Base-by-base conservation (phyloP, 1,140 invertebrate species). In the Capitella teleta region DNA sequence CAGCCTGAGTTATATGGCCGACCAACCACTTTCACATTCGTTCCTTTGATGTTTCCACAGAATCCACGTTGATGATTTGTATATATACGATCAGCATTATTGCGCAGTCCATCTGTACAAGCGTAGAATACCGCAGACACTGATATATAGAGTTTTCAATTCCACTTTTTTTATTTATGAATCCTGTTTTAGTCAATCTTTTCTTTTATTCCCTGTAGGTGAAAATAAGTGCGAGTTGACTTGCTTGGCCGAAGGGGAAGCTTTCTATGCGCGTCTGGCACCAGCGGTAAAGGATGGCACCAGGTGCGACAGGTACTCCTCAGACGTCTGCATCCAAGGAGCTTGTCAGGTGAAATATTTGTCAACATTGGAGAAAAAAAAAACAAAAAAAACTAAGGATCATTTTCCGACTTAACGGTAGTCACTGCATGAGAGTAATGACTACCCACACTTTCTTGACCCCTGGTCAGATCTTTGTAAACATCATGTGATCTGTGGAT, bases 231-330 rank as follows among this genome's bases (percentile, higher is more conserved):
- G 90, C 66, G 86, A 84, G 60, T 72, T 94, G 10, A 90, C 82
- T 64, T 94, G 90, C 63, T 77, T 83, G 57, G 79, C 83, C 12
- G 74, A 80, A 37, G 77, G 79, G 47, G 79, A 81, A 26, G 76
- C 72, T 42, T 79, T 81, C 32, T 90, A 87, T 69, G 89, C 86
- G 62, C 72, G 80, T 59, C 67, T 94, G 19, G 75, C 77, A 50
- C 80, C 86, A 25, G 87, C 86, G 66, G 87, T 88, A 5, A 75
- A 82, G 26, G 90, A 95, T 68, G 90, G 90, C 37, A 94, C 90
- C 37, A 80, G 86, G 14, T 95, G 91, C 63, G 80, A 80, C 4
- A 80, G 80, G n/a, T 84, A 88, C 56, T 82, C 82, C 19, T 86
- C 82, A 62, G 81, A 90, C 66, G 82, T 90, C 58, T 91, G 85